Evolutionary conservation across 1,140 invertebrate species (phyloP).

Genomic region (Megathymus violae): DNA sequence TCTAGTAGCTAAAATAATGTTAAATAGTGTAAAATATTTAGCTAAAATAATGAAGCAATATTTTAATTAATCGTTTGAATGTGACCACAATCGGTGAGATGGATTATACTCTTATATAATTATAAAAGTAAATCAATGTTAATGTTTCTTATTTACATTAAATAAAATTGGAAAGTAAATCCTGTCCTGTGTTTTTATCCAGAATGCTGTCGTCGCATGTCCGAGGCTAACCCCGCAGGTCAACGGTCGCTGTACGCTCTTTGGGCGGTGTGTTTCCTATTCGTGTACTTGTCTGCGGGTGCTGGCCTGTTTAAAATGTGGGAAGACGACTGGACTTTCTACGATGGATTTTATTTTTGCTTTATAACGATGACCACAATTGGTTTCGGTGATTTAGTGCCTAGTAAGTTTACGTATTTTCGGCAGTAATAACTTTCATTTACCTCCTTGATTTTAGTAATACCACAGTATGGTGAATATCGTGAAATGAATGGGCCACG

Average conservation of each 20-base stretch:
- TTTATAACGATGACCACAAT: slow-evolving; percentile 98
- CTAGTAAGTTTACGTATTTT: slow-evolving; percentile 86
- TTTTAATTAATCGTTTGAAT: no score
- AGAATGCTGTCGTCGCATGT: slow-evolving; percentile 74
- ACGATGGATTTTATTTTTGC: slow-evolving; percentile 97
- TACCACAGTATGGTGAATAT: no score
- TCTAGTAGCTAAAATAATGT: no score
- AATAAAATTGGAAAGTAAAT: no score
- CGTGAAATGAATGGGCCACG: no score
- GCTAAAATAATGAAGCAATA: no score
- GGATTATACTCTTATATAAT: no score
- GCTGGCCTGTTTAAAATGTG: slow-evolving; percentile 89
- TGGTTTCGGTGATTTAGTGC: slow-evolving; percentile 96
- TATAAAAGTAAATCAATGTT: no score
- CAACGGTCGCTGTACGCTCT: slow-evolving; percentile 87
- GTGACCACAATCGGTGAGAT: no score
- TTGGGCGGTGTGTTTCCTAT: slow-evolving; percentile 88
- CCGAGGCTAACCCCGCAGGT: slow-evolving; percentile 72
- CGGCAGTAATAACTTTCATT: background rate
- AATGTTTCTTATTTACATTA: no score
- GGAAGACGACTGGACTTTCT: slow-evolving; percentile 95
- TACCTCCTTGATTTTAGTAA: background rate
- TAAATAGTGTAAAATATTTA: no score
- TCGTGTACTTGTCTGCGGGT: slow-evolving; percentile 91
- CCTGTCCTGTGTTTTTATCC: no score